Conservation (phyloP, 2,113 vertebrate species). For the Cettia cetti region DNA sequence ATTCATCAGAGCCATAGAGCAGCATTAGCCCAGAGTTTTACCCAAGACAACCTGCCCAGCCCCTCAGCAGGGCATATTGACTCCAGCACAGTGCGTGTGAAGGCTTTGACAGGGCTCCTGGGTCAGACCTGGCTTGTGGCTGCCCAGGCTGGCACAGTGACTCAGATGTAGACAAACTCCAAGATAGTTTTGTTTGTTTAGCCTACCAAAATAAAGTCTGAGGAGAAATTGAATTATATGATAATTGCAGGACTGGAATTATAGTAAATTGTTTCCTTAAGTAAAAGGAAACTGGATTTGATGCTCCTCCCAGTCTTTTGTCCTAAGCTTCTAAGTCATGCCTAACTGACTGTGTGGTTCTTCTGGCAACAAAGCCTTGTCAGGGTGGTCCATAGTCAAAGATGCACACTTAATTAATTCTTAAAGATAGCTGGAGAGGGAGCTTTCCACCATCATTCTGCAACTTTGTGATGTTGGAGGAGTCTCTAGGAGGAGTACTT, state of each 20-base stretch:
- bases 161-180: background rate
- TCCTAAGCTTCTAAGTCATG: background rate
- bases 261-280: conserved; percentile 22
- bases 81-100: background rate
- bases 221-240: conserved; percentile 1
- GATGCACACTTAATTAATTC: background rate
- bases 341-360: background rate
- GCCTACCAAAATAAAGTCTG: background rate
- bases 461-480: background rate
- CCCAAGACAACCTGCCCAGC: background rate
- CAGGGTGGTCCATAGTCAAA: background rate
- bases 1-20: background rate
- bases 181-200: background rate
- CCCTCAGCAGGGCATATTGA: background rate
- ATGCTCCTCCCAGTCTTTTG: background rate
- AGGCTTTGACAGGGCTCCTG: background rate
- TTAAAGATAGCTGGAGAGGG: background rate
- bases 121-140: background rate
- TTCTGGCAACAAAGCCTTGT: background rate
- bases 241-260: conserved; percentile 14
- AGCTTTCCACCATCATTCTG: background rate
- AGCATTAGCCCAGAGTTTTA: background rate
- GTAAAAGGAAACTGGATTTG: background rate
- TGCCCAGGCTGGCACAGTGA: background rate
- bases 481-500: background rate